phyloP scores from a whole-genome alignment of 1,140 invertebrate genomes.

The Belonocnema kinseyi region DNA sequence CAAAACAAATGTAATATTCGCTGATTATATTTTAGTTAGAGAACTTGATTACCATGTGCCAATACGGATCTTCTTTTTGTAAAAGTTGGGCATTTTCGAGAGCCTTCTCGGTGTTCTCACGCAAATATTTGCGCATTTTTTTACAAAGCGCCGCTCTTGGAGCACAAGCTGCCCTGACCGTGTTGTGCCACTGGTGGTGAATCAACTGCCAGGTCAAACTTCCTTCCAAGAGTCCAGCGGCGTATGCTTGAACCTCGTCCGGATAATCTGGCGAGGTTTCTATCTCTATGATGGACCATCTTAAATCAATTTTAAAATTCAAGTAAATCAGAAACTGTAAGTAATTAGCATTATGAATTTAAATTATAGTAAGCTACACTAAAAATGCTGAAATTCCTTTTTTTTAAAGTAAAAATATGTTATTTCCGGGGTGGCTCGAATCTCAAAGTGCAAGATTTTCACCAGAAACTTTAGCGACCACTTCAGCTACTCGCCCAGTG shows the following conservation, averaged over 20 bases:
- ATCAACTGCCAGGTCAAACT: conserved; percentile 88
- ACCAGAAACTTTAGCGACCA: too few species aligned
- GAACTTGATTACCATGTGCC: conserved; percentile 84
- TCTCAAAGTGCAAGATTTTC: too few species aligned
- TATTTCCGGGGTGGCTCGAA: too few species aligned
- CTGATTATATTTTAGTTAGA: background rate
- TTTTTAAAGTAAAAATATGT: too few species aligned
- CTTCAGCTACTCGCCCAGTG: too few species aligned
- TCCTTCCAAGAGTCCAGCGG: conserved; percentile 93
- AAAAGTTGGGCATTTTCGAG: conserved; percentile 76
- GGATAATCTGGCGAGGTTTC: conserved; percentile 83
- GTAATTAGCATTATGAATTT: background rate
- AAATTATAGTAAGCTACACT: too few species aligned
- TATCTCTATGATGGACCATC: conserved; percentile 88
- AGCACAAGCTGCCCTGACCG: conserved; percentile 83
- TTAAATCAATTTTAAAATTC: conserved; percentile 58
- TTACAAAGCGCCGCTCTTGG: conserved; percentile 82
- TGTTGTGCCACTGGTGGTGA: conserved; percentile 87
- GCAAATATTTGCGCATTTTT: conserved; percentile 81
- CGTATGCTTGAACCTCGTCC: conserved; percentile 88
- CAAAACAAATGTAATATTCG: too few species aligned
- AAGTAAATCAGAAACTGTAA: background rate
- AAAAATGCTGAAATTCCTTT: too few species aligned
- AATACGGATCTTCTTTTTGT: conserved; percentile 80
- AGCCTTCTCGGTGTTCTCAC: conserved; percentile 80